Percentiles rank a stretch among this genome's conserved stretches.
Evolutionary conservation across 2,888 invertebrate genomes (phyloP).

Genomic region (Resseliella maxima): DNA sequence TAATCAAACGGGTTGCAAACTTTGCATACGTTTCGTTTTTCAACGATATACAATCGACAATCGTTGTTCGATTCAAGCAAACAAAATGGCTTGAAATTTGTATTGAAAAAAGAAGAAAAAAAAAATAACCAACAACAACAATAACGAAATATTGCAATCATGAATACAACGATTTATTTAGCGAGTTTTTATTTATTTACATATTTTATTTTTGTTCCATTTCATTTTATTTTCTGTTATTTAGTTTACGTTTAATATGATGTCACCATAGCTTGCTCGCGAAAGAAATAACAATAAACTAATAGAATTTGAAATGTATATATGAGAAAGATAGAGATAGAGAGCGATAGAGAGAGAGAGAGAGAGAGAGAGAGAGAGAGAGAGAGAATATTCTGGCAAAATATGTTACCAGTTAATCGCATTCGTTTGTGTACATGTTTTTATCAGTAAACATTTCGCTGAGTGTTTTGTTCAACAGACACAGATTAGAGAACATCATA

Average conservation of each 20-base stretch:
- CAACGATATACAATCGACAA: not conserved
- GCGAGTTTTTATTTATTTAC: not conserved
- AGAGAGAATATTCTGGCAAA: too few relatives aligned
- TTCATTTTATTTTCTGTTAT: conserved; percentile 18
- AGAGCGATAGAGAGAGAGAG: too few relatives aligned
- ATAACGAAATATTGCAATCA: too few relatives aligned
- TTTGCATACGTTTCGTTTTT: not conserved
- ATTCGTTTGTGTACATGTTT: not conserved
- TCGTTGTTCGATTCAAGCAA: not conserved
- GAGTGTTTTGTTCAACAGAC: not conserved
- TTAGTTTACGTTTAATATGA: conserved; percentile 25
- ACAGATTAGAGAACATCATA: conserved; percentile 35
- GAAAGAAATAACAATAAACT: not conserved
- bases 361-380: too few relatives aligned
- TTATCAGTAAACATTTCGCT: conserved; percentile 21
- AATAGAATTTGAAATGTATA: not conserved
- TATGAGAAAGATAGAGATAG: not conserved
- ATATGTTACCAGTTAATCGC: conserved; percentile 12
- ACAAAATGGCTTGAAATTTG: not conserved
- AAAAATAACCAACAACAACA: not conserved
- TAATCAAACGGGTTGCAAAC: not conserved
- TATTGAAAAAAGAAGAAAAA: not conserved
- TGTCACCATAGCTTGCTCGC: not conserved
- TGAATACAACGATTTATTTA: too few relatives aligned
- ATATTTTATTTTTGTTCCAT: not conserved